phyloP scores from a whole-genome alignment of 2,113 vertebrate genomes.

The Bettongia penicillata region DNA sequence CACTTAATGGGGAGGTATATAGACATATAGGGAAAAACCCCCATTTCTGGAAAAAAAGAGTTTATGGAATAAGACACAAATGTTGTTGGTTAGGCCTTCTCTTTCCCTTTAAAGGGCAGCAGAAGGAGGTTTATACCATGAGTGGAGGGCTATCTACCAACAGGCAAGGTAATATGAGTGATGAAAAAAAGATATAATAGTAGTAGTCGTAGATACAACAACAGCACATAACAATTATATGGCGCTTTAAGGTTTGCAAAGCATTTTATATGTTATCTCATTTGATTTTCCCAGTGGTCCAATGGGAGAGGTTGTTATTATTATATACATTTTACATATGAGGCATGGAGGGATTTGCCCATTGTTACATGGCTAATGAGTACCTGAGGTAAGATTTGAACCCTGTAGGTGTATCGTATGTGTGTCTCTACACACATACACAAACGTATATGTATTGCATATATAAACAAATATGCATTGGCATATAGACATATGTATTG shows the following conservation, averaged over 20 bases:
- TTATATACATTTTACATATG: not conserved
- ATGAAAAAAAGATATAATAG: not conserved
- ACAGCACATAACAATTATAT: not conserved
- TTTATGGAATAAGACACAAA: not conserved
- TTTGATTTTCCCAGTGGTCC: not conserved
- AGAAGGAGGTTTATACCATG: not conserved
- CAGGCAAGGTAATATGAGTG: not conserved
- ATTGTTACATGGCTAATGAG: not conserved
- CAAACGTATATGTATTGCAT: not conserved
- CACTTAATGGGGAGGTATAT: not conserved
- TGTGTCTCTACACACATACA: not conserved
- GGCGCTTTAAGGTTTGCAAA: not conserved
- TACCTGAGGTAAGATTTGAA: not conserved
- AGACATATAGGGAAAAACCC: accelerated
- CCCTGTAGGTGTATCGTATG: not conserved
- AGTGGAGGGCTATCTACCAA: not conserved
- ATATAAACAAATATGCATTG: no score
- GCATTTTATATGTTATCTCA: not conserved
- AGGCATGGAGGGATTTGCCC: not conserved
- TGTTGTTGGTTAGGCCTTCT: accelerated
- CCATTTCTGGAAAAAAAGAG: accelerated
- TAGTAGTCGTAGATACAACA: not conserved
- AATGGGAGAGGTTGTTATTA: not conserved
- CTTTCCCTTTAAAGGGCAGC: not conserved
- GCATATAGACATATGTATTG: no score